Conservation (phyloP, 1,140 invertebrate genomes). For the Eupristina koningsbergeri region DNA sequence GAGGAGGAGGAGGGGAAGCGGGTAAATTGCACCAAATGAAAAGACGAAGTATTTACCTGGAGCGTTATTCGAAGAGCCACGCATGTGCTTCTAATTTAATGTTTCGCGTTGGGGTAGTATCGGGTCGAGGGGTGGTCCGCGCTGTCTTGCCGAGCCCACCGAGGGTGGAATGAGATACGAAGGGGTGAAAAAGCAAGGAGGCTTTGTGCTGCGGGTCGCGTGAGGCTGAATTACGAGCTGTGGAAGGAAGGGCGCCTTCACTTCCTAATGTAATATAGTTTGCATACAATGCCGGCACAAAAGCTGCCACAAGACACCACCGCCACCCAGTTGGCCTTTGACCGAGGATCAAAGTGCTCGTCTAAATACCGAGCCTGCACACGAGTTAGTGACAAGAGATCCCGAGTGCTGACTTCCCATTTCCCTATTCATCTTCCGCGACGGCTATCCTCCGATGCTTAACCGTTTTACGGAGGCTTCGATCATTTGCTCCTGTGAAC, state of each 20-base stretch:
- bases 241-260: constrained; percentile 70
- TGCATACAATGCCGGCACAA: constrained; percentile 71
- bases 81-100: background rate
- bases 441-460: background rate
- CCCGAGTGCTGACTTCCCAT: background rate
- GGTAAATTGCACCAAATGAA: background rate
- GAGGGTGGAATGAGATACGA: too few relatives aligned
- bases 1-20: background rate
- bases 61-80: background rate
- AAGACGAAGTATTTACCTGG: background rate
- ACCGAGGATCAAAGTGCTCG: constrained; percentile 63
- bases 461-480: background rate
- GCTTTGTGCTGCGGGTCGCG: constrained; percentile 63
- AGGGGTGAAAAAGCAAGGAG: constrained; percentile 28
- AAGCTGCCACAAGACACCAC: constrained; percentile 55
- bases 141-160: background rate
- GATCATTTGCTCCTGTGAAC: background rate
- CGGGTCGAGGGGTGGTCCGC: background rate
- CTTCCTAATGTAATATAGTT: constrained; percentile 74
- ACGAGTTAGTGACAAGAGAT: background rate
- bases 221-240: constrained; percentile 71
- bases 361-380: constrained; percentile 54
- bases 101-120: background rate
- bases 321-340: constrained; percentile 61
- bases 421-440: background rate